Conservation (phyloP, 2,888 invertebrate species). For the Prenolepis imparis region DNA sequence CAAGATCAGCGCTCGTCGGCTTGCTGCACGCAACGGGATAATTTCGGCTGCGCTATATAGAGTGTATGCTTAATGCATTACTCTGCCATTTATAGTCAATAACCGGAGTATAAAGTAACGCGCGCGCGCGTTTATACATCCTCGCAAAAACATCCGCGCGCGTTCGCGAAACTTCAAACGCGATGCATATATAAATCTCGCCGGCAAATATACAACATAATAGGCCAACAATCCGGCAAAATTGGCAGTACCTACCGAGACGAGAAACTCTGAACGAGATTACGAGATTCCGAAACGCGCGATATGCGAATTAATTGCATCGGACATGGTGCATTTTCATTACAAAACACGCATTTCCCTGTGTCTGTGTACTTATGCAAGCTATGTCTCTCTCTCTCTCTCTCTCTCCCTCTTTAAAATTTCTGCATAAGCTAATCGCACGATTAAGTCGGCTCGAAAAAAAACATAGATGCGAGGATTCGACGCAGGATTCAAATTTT, state of each 20-base stretch:
- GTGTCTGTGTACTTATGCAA: not conserved
- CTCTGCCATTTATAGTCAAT: slow-evolving; percentile 51
- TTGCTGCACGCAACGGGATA: slow-evolving; percentile 31
- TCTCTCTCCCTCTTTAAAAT: not conserved
- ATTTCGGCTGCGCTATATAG: slow-evolving; percentile 19
- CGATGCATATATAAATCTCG: slow-evolving; percentile 24
- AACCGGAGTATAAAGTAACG: slow-evolving; percentile 33
- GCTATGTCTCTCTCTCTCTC: not conserved
- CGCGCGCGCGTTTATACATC: slow-evolving; percentile 20
- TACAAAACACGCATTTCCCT: slow-evolving; percentile 10
- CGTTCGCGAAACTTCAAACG: slow-evolving; percentile 33
- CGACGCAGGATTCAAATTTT: not conserved
- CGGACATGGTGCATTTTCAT: not conserved
- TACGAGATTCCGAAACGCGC: slow-evolving; percentile 12
- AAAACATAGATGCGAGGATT: not conserved
- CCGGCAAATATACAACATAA: slow-evolving; percentile 40
- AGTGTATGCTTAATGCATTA: slow-evolving; percentile 40
- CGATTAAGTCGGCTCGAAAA: slow-evolving; percentile 10
- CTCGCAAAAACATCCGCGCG: slow-evolving; percentile 25
- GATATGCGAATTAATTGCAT: slow-evolving; percentile 49
- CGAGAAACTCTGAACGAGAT: not conserved
- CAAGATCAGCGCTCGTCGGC: slow-evolving; percentile 42
- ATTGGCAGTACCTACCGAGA: not conserved
- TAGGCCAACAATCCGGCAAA: slow-evolving; percentile 31
- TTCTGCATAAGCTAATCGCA: slow-evolving; percentile 26